phyloP scores from a whole-genome alignment of 2,888 invertebrate genomes.

The Siphlonurus alternatus region DNA sequence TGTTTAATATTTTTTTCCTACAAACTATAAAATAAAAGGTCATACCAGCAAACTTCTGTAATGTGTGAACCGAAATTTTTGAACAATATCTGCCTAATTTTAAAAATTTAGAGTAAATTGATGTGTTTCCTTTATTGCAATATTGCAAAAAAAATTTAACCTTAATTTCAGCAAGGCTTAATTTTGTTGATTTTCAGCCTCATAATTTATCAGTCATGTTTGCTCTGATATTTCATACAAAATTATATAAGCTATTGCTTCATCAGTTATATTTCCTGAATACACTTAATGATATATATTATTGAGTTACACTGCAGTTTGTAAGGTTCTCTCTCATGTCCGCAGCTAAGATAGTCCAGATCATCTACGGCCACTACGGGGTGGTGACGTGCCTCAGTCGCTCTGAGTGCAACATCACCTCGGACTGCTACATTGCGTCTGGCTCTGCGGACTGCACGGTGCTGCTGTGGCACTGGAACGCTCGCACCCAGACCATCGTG shows the following conservation, averaged over 20 bases:
- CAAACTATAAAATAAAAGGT: too few species aligned
- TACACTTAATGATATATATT: constrained; percentile 8
- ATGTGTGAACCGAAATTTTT: too few species aligned
- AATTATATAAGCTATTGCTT: too few species aligned
- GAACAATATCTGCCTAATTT: too few species aligned
- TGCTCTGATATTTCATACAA: too few species aligned
- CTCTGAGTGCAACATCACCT: constrained; percentile 97
- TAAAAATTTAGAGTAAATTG: too few species aligned
- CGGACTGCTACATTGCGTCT: constrained; percentile 96
- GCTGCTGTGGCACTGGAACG: constrained; percentile 97
- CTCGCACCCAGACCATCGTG: constrained; percentile 89
- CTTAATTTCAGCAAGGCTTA: too few species aligned
- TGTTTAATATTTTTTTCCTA: too few species aligned
- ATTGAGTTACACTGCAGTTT: constrained; percentile 6
- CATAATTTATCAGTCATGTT: background rate
- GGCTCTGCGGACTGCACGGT: constrained; percentile 98
- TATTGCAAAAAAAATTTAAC: too few species aligned
- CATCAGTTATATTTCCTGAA: too few species aligned
- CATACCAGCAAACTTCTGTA: too few species aligned
- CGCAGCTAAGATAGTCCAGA: constrained; percentile 91
- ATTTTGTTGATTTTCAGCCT: background rate
- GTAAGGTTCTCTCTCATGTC: constrained; percentile 8
- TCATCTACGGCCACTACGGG: constrained; percentile 97
- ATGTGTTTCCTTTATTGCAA: too few species aligned
- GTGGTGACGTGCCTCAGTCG: constrained; percentile 95